Evolutionary conservation across 2,797 vertebrate species (phyloP).

Genomic region (Hoplostethus atlanticus): DNA sequence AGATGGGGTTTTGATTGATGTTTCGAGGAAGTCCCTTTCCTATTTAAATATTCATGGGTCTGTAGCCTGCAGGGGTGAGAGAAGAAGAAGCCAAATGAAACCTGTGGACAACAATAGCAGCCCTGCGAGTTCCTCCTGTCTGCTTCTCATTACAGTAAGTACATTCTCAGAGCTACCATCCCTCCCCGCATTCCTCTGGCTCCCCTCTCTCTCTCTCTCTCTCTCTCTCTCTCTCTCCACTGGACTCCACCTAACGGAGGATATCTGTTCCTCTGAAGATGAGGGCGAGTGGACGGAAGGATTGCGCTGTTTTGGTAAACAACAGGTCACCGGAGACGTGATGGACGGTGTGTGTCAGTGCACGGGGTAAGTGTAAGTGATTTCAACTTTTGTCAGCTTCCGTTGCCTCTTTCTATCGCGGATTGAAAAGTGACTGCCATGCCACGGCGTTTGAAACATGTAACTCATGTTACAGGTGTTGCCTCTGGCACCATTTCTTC

Average conservation of each 20-base stretch:
- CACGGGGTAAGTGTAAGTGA: slow-evolving; percentile 6
- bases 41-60: slow-evolving; percentile 85
- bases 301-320: slow-evolving; percentile 55
- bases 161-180: slow-evolving; percentile 64
- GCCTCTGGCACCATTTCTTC: slow-evolving; percentile 56
- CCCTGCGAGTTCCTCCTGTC: slow-evolving; percentile 69
- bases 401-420: slow-evolving; percentile 5
- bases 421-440: slow-evolving; percentile 50
- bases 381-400: slow-evolving; percentile 19
- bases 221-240: neutral
- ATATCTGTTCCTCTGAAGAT: slow-evolving; percentile 47
- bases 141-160: slow-evolving; percentile 83
- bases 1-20: slow-evolving; percentile 85
- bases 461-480: slow-evolving; percentile 71
- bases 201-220: neutral
- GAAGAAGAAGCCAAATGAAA: slow-evolving; percentile 72
- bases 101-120: slow-evolving; percentile 78
- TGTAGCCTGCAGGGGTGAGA: slow-evolving; percentile 76
- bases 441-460: slow-evolving; percentile 46
- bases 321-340: slow-evolving; percentile 34
- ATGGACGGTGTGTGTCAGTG: slow-evolving; percentile 18
- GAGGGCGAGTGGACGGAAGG: slow-evolving; percentile 41
- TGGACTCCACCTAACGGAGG: slow-evolving; percentile 49
- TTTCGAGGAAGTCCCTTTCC: slow-evolving; percentile 81
- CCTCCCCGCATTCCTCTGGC: slow-evolving; percentile 58